Percentiles rank a stretch among this genome's conserved stretches.
These are phyloP conservation scores for Girardinus metallicus DNA, from an alignment of 2,797 vertebrate species.

Conservation along the genomic window DNA sequence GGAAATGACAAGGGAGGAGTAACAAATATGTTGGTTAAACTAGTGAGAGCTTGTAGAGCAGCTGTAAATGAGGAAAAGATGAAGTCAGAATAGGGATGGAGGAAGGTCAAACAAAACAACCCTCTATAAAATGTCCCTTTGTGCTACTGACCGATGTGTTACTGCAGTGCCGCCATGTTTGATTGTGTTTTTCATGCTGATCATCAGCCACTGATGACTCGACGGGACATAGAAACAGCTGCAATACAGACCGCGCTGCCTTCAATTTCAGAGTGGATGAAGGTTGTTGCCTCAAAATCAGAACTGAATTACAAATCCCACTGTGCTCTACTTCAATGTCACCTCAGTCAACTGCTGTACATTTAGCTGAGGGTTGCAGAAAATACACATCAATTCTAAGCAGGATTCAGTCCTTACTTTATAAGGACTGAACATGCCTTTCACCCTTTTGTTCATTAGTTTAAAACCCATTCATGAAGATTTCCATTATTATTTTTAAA, in stretches of 20 bases:
- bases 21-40: constrained; percentile 11
- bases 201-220: constrained; percentile 10
- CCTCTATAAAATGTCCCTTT: constrained; percentile 15
- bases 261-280: constrained; percentile 14
- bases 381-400: not conserved
- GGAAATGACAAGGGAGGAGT: constrained; percentile 24
- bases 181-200: constrained; percentile 5
- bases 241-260: constrained; percentile 4
- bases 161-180: constrained; percentile 6
- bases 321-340: constrained; percentile 43
- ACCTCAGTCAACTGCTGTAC: constrained; percentile 32
- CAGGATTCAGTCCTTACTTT: not conserved
- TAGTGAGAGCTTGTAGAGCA: not conserved
- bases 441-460: not conserved
- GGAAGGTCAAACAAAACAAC: constrained; percentile 28
- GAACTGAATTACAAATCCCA: constrained; percentile 13
- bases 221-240: constrained; percentile 12
- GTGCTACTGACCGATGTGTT: not conserved
- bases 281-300: constrained; percentile 19
- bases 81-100: constrained; percentile 8
- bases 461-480: not conserved
- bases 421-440: not conserved
- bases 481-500: not conserved
- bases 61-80: constrained; percentile 16
- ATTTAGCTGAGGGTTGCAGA: not conserved